These are phyloP conservation scores for Epinephelus malabaricus DNA, from an alignment of 2,797 vertebrate species.

Conservation along the genomic window DNA sequence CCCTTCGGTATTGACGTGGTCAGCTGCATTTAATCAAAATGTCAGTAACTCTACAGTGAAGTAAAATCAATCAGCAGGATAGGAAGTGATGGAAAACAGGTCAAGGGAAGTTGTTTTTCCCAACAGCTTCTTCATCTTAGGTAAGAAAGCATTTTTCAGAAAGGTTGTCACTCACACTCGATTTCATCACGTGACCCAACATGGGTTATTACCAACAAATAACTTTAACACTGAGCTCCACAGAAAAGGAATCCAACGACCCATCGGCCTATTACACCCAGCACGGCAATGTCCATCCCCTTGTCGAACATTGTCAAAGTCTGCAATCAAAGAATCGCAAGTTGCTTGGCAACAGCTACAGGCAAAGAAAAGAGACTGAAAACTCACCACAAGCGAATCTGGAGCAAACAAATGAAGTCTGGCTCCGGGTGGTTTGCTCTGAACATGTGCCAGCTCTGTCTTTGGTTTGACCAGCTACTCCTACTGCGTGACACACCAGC, in stretches of 20 bases:
- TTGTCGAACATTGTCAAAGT: slow-evolving; percentile 16
- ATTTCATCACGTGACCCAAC: background rate
- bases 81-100: slow-evolving; percentile 12
- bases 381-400: slow-evolving; percentile 25
- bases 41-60: slow-evolving; percentile 13
- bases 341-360: slow-evolving; percentile 69
- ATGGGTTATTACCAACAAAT: background rate
- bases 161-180: background rate
- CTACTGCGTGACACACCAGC: slow-evolving; percentile 4
- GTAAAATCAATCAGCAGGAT: slow-evolving; percentile 43
- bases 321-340: slow-evolving; percentile 32
- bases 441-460: background rate
- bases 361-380: background rate
- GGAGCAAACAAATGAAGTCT: slow-evolving; percentile 41
- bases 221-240: background rate
- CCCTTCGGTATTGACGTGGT: background rate
- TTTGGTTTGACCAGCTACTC: background rate
- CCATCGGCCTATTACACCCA: background rate
- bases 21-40: slow-evolving; percentile 30
- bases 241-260: background rate
- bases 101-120: background rate
- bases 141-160: background rate
- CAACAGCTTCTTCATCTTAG: background rate
- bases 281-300: background rate
- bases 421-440: slow-evolving; percentile 8